Evolutionary conservation across 2,888 invertebrate genomes (phyloP).

Genomic region (Sesia bembeciformis): DNA sequence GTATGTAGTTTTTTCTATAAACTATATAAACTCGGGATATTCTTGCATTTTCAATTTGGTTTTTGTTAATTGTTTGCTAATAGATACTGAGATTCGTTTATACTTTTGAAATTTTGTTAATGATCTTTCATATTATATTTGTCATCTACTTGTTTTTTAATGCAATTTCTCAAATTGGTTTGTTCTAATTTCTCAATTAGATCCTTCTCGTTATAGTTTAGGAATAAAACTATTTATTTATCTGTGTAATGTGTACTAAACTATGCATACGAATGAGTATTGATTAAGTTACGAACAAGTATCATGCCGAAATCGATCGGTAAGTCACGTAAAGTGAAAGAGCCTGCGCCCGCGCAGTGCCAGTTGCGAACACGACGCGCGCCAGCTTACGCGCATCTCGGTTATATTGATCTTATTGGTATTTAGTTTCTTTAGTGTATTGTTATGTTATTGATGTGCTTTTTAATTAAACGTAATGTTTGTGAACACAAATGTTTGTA

Average conservation of each 20-base stretch:
- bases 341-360: constrained; percentile 34
- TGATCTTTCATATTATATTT: too few relatives aligned
- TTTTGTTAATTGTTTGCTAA: too few relatives aligned
- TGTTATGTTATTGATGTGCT: too few relatives aligned
- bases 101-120: too few relatives aligned
- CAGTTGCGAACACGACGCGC: constrained; percentile 48
- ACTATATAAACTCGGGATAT: too few relatives aligned
- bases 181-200: neutral
- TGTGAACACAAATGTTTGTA: too few relatives aligned
- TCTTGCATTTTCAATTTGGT: too few relatives aligned
- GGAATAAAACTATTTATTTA: neutral
- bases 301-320: constrained; percentile 17
- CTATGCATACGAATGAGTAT: neutral
- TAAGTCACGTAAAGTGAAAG: constrained; percentile 50
- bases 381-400: constrained; percentile 46
- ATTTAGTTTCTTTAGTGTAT: neutral
- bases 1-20: too few relatives aligned
- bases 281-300: constrained; percentile 10
- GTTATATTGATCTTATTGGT: neutral
- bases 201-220: neutral
- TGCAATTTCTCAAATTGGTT: neutral
- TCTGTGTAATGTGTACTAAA: neutral
- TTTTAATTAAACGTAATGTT: too few relatives aligned
- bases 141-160: neutral
- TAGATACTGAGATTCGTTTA: too few relatives aligned